Evolutionary conservation across 1,140 invertebrate genomes (phyloP).

Genomic region (Drosophila arizonae): DNA sequence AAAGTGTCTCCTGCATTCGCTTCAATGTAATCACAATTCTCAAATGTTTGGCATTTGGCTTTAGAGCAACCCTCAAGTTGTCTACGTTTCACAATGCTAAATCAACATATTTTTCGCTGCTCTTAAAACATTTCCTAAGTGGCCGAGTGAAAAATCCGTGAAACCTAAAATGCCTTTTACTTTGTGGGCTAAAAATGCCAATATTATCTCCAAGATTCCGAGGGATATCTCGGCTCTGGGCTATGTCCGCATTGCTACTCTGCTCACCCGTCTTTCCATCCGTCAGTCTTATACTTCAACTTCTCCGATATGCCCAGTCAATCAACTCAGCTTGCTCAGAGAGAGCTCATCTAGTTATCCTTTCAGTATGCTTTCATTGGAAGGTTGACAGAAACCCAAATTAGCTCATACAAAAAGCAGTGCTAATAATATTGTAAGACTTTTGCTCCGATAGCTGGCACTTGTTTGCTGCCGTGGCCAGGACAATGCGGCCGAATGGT

Average conservation of each 20-base stretch:
- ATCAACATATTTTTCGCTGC: background rate
- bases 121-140: background rate
- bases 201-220: too few relatives aligned
- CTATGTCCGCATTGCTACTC: too few relatives aligned
- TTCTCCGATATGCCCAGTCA: too few relatives aligned
- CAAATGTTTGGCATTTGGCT: conserved; percentile 14
- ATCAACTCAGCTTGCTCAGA: too few relatives aligned
- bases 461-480: conserved; percentile 10
- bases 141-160: too few relatives aligned
- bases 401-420: background rate
- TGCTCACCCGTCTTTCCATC: too few relatives aligned
- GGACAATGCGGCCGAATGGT: conserved; percentile 45
- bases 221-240: too few relatives aligned
- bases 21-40: conserved; percentile 24
- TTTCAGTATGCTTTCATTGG: background rate
- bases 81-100: background rate
- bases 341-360: background rate
- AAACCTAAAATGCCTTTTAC: too few relatives aligned
- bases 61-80: background rate
- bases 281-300: too few relatives aligned
- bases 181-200: too few relatives aligned
- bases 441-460: conserved; percentile 12
- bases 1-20: conserved; percentile 3
- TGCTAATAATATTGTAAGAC: background rate
- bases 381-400: background rate